phyloP scores from a whole-genome alignment of 1,140 invertebrate species.

The Frieseomelitta varia region DNA sequence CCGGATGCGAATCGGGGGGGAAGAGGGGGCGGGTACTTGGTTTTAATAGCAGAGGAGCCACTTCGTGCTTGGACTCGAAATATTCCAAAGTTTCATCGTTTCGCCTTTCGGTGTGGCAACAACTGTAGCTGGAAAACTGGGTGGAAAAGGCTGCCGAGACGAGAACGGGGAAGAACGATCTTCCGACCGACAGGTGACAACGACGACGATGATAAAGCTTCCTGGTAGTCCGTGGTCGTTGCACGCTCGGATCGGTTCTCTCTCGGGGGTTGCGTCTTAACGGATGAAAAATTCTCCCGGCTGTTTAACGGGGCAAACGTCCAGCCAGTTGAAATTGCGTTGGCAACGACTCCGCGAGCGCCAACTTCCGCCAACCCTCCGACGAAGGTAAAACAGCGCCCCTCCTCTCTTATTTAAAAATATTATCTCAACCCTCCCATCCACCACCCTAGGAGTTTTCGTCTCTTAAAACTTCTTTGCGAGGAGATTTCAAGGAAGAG shows the following conservation, averaged over 20 bases:
- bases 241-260: background rate
- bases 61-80: background rate
- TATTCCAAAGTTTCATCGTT: background rate
- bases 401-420: background rate
- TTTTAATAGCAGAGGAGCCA: background rate
- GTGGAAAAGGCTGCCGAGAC: constrained; percentile 4
- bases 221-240: constrained; percentile 63
- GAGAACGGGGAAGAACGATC: constrained; percentile 5
- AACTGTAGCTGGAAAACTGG: background rate
- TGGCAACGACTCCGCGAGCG: background rate
- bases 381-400: background rate
- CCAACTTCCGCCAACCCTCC: background rate
- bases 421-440: background rate
- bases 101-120: too few species aligned
- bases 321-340: constrained; percentile 17
- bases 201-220: constrained; percentile 53
- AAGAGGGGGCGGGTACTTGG: background rate
- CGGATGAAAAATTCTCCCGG: constrained; percentile 29
- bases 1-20: background rate
- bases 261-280: constrained; percentile 7
- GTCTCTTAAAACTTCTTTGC: background rate
- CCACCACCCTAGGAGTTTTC: background rate
- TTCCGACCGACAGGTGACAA: constrained; percentile 18
- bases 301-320: constrained; percentile 16
- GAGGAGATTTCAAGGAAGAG: background rate